Evolutionary conservation across 2,888 invertebrate genomes (phyloP).

Genomic region (Trichopria drosophilae): DNA sequence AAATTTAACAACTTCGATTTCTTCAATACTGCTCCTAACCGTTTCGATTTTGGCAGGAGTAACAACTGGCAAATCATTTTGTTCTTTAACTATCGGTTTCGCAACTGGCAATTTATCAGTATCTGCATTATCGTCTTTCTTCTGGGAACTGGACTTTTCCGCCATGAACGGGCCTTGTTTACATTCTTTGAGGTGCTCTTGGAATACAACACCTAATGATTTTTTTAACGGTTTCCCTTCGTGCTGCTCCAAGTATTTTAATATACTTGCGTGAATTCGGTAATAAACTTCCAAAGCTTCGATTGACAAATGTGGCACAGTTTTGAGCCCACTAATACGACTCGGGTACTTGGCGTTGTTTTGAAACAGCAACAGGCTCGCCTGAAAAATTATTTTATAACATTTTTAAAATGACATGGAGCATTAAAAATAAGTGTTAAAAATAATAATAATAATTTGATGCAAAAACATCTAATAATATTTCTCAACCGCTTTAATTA

Average conservation of each 20-base stretch:
- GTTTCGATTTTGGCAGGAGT: too few species aligned
- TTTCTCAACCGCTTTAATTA: too few species aligned
- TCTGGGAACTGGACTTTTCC: too few species aligned
- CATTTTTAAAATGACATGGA: slow-evolving; percentile 3
- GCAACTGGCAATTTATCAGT: too few species aligned
- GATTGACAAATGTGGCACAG: slow-evolving; percentile 79
- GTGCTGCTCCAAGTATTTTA: slow-evolving; percentile 81
- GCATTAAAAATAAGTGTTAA: neutral
- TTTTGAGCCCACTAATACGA: slow-evolving; percentile 83
- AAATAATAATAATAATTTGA: neutral
- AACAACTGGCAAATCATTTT: too few species aligned
- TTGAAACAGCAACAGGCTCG: slow-evolving; percentile 75
- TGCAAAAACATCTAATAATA: too few species aligned
- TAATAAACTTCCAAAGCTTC: slow-evolving; percentile 87
- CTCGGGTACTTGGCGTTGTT: slow-evolving; percentile 82
- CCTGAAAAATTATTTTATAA: slow-evolving; percentile 59
- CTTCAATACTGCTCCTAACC: too few species aligned
- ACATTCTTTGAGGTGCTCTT: slow-evolving; percentile 64
- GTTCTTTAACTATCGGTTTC: too few species aligned
- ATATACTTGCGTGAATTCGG: slow-evolving; percentile 84
- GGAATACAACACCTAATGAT: slow-evolving; percentile 66
- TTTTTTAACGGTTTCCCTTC: slow-evolving; percentile 70
- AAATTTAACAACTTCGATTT: too few species aligned
- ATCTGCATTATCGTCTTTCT: too few species aligned
- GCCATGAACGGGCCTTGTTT: too few species aligned